phyloP scores from a whole-genome alignment of 2,888 invertebrate species.

The Carabus problematicus region DNA sequence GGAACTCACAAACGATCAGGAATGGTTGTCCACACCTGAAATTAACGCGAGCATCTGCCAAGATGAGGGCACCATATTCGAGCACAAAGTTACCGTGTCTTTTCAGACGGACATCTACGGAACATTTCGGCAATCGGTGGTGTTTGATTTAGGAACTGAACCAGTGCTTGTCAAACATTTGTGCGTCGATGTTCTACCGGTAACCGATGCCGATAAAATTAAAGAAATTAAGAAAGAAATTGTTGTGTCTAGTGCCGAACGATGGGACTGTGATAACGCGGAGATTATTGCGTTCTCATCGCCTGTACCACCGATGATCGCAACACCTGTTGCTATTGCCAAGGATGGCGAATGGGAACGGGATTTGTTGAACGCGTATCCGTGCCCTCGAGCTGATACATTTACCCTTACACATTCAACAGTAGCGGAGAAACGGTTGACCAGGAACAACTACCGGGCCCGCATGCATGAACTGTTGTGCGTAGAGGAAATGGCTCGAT shows the following conservation, averaged over 20 bases:
- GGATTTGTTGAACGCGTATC: conserved; percentile 67
- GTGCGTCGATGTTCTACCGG: conserved; percentile 78
- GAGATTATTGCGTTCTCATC: conserved; percentile 64
- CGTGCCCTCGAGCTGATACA: conserved; percentile 70
- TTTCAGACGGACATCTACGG: conserved; percentile 78
- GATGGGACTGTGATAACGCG: conserved; percentile 67
- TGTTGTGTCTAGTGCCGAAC: conserved; percentile 66
- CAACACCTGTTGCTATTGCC: conserved; percentile 59
- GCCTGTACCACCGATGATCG: conserved; percentile 63
- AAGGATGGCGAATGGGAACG: conserved; percentile 61
- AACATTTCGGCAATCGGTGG: conserved; percentile 78
- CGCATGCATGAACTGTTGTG: conserved; percentile 78
- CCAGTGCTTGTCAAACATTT: conserved; percentile 71
- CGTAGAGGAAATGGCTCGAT: conserved; percentile 80
- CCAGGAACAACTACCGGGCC: conserved; percentile 73
- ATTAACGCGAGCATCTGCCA: not conserved
- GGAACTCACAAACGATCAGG: conserved; percentile 56
- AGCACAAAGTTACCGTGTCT: conserved; percentile 63
- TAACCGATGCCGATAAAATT: conserved; percentile 69
- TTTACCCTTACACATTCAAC: conserved; percentile 74
- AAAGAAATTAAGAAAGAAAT: conserved; percentile 71
- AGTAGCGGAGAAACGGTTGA: conserved; percentile 67
- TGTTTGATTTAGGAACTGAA: conserved; percentile 76
- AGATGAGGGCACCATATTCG: conserved; percentile 45
- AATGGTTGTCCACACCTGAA: conserved; percentile 44